Conservation (phyloP, 2,113 vertebrate genomes). For the Colius striatus region DNA sequence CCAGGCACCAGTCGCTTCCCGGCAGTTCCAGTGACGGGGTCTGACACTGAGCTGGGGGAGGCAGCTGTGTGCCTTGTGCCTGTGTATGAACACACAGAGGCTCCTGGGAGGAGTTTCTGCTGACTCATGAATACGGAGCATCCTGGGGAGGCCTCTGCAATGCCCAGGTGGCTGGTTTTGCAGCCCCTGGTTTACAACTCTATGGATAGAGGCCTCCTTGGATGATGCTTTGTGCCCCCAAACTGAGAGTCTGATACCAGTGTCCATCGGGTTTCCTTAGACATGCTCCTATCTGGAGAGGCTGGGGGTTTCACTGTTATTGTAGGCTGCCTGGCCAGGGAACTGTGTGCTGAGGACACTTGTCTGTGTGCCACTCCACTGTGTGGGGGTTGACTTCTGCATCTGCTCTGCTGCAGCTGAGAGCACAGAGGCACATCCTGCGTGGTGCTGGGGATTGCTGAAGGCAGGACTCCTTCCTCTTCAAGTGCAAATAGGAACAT, state of each 20-base stretch:
- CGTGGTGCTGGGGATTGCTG: fast-evolving
- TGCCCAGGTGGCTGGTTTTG: not conserved
- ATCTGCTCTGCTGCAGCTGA: not conserved
- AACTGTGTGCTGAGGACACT: not conserved
- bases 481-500: not conserved
- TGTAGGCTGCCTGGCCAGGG: too few relatives aligned
- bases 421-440: not conserved
- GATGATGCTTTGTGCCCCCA: not conserved
- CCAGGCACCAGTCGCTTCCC: not conserved
- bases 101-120: not conserved
- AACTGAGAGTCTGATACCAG: not conserved
- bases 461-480: not conserved
- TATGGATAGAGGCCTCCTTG: not conserved
- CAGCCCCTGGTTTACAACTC: not conserved
- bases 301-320: not conserved
- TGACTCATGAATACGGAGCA: fast-evolving
- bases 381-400: fast-evolving
- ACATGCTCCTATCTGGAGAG: not conserved
- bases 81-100: not conserved
- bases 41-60: not conserved
- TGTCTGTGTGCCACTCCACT: fast-evolving
- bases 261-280: not conserved
- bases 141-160: not conserved
- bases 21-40: not conserved
- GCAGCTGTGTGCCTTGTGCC: fast-evolving